Evolutionary conservation across 2,888 invertebrate genomes (phyloP).

Genomic region (Brachylomia viminalis): DNA sequence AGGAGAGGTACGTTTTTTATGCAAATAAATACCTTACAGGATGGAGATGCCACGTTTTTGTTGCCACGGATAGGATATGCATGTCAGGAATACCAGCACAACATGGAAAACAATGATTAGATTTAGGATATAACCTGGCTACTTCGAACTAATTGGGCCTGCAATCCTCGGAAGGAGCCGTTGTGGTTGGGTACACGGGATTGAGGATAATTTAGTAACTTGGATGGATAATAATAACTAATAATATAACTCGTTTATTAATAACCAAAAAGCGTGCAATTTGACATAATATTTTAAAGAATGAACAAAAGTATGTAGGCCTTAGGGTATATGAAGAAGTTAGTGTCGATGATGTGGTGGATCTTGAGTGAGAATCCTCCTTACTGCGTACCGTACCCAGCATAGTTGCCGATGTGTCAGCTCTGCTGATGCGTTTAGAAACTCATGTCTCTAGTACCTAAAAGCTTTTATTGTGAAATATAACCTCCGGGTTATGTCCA

Average conservation of each 20-base stretch:
- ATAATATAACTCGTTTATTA: too few species aligned
- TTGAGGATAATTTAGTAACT: background rate
- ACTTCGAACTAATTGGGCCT: background rate
- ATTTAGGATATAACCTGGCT: background rate
- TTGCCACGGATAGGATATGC: background rate
- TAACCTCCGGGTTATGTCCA: too few species aligned
- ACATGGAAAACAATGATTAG: conserved; percentile 3
- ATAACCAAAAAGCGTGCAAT: background rate
- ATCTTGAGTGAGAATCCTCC: background rate
- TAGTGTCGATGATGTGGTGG: background rate
- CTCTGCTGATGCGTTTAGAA: too few species aligned
- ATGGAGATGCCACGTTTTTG: background rate
- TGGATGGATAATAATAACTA: too few species aligned
- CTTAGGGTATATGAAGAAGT: too few species aligned
- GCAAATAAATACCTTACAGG: background rate
- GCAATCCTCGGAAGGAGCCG: too few species aligned
- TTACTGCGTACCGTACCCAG: background rate
- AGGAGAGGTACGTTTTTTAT: background rate
- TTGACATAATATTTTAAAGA: background rate
- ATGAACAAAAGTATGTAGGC: too few species aligned
- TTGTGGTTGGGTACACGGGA: background rate
- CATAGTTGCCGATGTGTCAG: background rate
- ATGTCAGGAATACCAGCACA: conserved; percentile 13
- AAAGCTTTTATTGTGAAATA: too few species aligned
- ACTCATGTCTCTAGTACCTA: too few species aligned